A percentile compares a stretch with the other conserved stretches of the same genome.
Conservation (phyloP, 1,140 invertebrate genomes). For the Brachionus asplanchnoidis region DNA sequence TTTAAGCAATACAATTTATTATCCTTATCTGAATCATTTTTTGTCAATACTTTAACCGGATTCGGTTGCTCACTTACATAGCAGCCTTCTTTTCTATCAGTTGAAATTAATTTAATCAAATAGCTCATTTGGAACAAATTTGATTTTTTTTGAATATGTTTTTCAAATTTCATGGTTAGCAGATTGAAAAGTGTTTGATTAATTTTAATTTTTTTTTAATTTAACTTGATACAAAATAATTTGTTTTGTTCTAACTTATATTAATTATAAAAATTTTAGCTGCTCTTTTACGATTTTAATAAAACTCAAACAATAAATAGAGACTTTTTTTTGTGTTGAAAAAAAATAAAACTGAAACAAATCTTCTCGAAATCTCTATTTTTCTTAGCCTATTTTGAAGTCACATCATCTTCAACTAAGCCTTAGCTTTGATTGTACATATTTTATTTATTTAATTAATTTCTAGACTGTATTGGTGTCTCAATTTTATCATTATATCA, state of each 20-base stretch:
- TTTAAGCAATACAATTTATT: neutral
- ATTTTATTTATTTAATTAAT: neutral
- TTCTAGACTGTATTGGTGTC: neutral
- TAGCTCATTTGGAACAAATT: neutral
- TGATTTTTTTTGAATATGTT: neutral
- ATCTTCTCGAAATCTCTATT: too few relatives aligned
- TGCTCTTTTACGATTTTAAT: too few relatives aligned
- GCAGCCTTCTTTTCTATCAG: neutral
- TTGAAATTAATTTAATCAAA: neutral
- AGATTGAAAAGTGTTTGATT: neutral
- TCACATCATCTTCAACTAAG: neutral
- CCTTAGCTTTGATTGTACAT: neutral
- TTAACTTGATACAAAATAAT: too few relatives aligned
- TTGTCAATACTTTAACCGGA: neutral
- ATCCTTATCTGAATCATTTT: neutral
- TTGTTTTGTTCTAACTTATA: too few relatives aligned
- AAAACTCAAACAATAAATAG: too few relatives aligned
- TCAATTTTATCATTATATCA: neutral
- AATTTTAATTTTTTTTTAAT: neutral
- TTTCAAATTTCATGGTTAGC: neutral
- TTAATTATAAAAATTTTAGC: too few relatives aligned
- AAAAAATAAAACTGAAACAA: too few relatives aligned
- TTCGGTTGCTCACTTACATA: neutral
- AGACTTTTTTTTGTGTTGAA: too few relatives aligned
- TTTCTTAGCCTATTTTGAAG: neutral